Percentiles rank a stretch among this genome's conserved stretches.
Conservation (phyloP, 1,140 invertebrate species). For the Tetragnatha versicolor region DNA sequence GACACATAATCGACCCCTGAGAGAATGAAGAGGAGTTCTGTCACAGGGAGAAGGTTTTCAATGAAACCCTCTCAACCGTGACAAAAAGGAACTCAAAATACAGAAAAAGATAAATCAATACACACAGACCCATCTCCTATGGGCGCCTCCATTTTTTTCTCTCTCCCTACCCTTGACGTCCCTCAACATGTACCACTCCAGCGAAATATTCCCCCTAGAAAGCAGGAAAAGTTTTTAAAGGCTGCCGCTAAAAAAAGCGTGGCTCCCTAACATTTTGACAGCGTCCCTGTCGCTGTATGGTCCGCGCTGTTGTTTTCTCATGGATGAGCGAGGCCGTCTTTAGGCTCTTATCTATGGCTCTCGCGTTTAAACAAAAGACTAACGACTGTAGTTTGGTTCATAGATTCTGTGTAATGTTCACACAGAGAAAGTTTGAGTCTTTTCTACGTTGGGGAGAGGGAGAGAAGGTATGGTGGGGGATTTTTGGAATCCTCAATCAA, state of each 20-base stretch:
- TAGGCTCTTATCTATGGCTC: not conserved
- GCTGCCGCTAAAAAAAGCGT: constrained; percentile 23
- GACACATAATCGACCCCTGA: constrained; percentile 17
- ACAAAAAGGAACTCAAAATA: constrained; percentile 12
- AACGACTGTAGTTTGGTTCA: too few species aligned
- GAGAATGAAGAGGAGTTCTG: constrained; percentile 29
- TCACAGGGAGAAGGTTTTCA: constrained; percentile 38
- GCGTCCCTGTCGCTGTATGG: constrained; percentile 37
- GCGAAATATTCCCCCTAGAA: not conserved
- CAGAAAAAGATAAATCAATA: constrained; percentile 37
- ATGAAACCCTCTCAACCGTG: constrained; percentile 19
- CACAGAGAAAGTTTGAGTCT: too few species aligned
- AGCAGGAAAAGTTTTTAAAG: constrained; percentile 16
- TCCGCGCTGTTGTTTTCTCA: constrained; percentile 24
- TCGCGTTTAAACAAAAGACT: too few species aligned
- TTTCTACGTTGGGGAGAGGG: too few species aligned
- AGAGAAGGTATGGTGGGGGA: too few species aligned
- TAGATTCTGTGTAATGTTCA: too few species aligned
- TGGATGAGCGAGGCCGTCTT: not conserved
- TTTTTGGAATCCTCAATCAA: too few species aligned
- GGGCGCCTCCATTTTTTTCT: constrained; percentile 2
- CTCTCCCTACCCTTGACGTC: not conserved
- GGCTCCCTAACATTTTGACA: constrained; percentile 36
- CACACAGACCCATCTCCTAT: constrained; percentile 14
- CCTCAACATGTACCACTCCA: not conserved